These are phyloP conservation scores for Andrena flavipes DNA, from an alignment of 2,888 invertebrate genomes.

Conservation along the genomic window DNA sequence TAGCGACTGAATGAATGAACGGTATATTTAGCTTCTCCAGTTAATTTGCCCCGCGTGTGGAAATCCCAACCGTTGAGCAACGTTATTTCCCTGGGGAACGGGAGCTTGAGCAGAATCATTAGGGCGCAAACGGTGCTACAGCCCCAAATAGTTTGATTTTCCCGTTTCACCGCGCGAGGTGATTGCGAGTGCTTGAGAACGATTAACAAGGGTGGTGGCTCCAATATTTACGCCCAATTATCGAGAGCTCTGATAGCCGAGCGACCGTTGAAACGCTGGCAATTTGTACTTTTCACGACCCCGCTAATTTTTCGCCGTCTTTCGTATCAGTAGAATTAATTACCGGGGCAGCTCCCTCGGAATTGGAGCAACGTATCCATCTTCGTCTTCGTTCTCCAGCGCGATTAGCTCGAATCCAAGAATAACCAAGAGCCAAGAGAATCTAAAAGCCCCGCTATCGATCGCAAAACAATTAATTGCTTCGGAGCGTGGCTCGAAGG, in stretches of 20 bases:
- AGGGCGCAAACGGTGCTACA: background rate
- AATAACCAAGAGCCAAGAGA: too few species aligned
- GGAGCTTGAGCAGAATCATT: background rate
- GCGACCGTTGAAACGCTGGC: too few species aligned
- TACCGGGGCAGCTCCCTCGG: too few species aligned
- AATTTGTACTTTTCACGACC: too few species aligned
- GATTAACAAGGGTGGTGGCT: background rate
- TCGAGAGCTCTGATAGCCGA: too few species aligned
- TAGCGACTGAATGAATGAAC: background rate
- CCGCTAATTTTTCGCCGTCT: too few species aligned
- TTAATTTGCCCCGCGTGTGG: background rate
- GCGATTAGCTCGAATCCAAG: too few species aligned
- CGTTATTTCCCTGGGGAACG: background rate
- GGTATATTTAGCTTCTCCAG: background rate
- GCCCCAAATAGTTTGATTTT: background rate
- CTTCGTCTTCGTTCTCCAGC: too few species aligned
- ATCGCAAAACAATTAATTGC: constrained; percentile 9
- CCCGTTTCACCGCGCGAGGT: background rate
- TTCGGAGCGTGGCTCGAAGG: background rate
- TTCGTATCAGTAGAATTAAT: too few species aligned
- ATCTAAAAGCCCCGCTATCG: background rate
- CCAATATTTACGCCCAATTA: too few species aligned
- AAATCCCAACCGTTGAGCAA: constrained; percentile 6
- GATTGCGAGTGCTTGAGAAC: background rate
- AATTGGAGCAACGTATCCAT: too few species aligned